Conservation (phyloP, 2,113 vertebrate species). For the Geococcyx californianus region DNA sequence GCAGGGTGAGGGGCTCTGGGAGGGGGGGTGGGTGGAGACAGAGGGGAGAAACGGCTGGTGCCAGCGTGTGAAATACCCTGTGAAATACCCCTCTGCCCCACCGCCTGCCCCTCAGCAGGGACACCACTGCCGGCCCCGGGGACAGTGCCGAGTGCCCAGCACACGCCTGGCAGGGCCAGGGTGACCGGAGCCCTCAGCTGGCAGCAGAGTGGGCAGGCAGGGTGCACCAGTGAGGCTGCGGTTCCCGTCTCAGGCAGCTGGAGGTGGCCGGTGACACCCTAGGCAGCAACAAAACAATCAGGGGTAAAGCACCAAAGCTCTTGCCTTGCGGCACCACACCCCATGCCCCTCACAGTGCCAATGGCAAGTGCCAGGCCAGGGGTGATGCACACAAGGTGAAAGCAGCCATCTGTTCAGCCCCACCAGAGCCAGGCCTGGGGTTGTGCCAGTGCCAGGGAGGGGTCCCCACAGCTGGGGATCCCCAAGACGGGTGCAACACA, state of each 20-base stretch:
- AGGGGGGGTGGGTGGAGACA: neutral
- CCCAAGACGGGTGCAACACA: neutral
- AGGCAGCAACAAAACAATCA: rapidly evolving
- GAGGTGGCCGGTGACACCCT: neutral
- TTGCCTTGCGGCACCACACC: rapidly evolving
- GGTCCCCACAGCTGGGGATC: rapidly evolving
- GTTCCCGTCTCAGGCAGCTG: rapidly evolving
- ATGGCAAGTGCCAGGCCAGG: neutral
- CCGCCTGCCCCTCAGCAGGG: rapidly evolving
- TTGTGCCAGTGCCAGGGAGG: neutral
- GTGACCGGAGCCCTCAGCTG: rapidly evolving
- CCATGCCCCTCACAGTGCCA: rapidly evolving
- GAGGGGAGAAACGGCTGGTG: slow-evolving; percentile 38
- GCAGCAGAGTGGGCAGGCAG: neutral
- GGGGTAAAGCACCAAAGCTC: neutral
- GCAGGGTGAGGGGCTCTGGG: neutral
- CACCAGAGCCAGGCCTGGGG: neutral
- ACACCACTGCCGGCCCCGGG: neutral
- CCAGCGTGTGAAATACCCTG: slow-evolving; percentile 54
- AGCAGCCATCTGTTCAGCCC: neutral
- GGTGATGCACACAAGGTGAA: neutral
- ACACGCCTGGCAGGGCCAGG: rapidly evolving
- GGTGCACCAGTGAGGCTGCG: neutral
- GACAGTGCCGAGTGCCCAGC: rapidly evolving
- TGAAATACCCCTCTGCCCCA: neutral